These are phyloP conservation scores for Drosophila fungiperda DNA, from an alignment of 2,888 invertebrate genomes.

Conservation along the genomic window DNA sequence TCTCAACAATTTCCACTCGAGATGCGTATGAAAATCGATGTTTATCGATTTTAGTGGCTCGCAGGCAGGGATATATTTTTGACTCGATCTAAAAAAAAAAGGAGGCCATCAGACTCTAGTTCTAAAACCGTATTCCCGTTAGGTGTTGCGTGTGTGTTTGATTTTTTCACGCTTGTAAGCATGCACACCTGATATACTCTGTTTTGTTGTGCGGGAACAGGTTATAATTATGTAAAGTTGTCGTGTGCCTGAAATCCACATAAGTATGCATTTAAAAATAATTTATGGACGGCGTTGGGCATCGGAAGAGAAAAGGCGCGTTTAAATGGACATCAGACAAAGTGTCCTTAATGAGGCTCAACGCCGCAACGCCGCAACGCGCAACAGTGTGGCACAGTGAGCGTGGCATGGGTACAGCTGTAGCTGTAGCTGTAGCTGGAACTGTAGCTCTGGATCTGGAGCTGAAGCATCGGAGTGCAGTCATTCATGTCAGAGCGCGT, in stretches of 20 bases:
- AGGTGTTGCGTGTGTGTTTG: background rate
- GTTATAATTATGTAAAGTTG: conserved; percentile 61
- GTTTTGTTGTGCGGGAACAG: background rate
- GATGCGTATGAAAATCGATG: conserved; percentile 54
- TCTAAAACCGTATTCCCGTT: background rate
- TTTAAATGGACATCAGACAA: conserved; percentile 65
- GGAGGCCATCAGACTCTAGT: background rate
- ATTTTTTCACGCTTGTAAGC: background rate
- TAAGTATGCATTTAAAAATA: conserved; percentile 70
- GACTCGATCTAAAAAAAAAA: background rate
- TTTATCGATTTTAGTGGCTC: conserved; percentile 8
- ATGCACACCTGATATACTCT: background rate
- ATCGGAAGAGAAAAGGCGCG: conserved; percentile 29
- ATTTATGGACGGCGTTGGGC: conserved; percentile 48
- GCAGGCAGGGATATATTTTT: background rate
- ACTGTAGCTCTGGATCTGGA: background rate
- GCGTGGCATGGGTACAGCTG: conserved; percentile 3
- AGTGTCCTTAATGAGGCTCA: conserved; percentile 68
- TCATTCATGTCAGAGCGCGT: conserved; percentile 7
- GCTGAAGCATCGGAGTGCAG: conserved; percentile 9
- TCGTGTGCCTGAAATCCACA: conserved; percentile 64
- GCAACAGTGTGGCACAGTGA: conserved; percentile 31
- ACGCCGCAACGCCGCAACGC: conserved; percentile 63
- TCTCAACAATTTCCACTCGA: conserved; percentile 47
- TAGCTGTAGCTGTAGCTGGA: background rate